Conservation (phyloP, 2,797 vertebrate genomes). For the Gobionotothen gibberifrons region DNA sequence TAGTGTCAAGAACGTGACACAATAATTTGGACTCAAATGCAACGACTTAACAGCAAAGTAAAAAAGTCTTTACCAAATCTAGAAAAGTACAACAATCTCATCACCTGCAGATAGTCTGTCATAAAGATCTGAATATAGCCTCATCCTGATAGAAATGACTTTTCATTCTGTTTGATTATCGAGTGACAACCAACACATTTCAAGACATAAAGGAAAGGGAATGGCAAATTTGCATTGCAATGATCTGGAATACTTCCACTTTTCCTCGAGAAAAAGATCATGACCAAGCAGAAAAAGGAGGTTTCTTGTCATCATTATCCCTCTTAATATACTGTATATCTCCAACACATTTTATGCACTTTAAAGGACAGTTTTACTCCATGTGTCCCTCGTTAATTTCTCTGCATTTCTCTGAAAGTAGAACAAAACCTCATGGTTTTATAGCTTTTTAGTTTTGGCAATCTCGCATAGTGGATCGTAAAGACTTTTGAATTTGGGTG, state of each 20-base stretch:
- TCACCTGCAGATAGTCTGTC: too few relatives aligned
- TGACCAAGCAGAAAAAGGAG: neutral
- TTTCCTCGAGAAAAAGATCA: neutral
- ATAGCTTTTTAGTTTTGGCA: constrained; percentile 31
- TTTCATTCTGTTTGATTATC: too few relatives aligned
- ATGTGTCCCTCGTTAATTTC: neutral
- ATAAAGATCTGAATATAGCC: too few relatives aligned
- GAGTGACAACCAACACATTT: too few relatives aligned
- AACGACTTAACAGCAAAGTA: too few relatives aligned
- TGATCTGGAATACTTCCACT: neutral
- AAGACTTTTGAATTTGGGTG: constrained; percentile 31
- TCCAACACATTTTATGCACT: neutral
- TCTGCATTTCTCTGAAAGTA: constrained; percentile 8
- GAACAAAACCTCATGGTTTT: constrained; percentile 35
- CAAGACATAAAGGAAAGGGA: too few relatives aligned
- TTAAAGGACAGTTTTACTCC: constrained; percentile 1
- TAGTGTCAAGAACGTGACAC: too few relatives aligned
- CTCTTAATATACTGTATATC: neutral
- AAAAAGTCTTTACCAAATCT: too few relatives aligned
- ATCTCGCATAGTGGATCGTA: neutral
- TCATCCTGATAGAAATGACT: too few relatives aligned
- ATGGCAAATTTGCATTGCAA: too few relatives aligned
- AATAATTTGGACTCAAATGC: too few relatives aligned
- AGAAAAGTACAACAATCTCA: too few relatives aligned
- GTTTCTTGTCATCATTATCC: neutral